Evolutionary conservation across 2,888 invertebrate species (phyloP).

Genomic region (Brachynemurus nebulosus): DNA sequence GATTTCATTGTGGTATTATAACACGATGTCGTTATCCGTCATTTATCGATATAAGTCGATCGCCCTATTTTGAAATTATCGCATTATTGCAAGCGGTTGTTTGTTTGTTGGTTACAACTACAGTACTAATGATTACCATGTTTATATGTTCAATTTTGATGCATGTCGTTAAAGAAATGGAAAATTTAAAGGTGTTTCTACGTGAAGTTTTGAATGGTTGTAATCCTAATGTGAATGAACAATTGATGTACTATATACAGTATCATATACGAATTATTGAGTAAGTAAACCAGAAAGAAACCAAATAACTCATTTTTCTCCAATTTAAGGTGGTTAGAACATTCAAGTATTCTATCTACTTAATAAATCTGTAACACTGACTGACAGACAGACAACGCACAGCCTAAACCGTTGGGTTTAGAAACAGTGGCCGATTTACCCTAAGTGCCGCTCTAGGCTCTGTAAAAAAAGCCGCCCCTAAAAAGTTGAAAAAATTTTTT

Average conservation of each 20-base stretch:
- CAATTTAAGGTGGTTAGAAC: no score
- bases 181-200: conserved; percentile 1
- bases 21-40: background rate
- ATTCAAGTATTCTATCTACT: no score
- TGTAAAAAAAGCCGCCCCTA: no score
- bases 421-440: no score
- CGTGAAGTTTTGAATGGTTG: background rate
- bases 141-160: conserved; percentile 1
- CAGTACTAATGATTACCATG: conserved; percentile 2
- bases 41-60: background rate
- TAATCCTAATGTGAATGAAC: background rate
- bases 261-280: conserved; percentile 1
- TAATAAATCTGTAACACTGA: no score
- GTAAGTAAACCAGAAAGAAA: background rate
- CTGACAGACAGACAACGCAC: no score
- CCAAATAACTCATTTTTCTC: background rate
- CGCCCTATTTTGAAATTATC: background rate
- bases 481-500: no score
- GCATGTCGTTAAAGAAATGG: conserved; percentile 2
- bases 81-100: background rate
- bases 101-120: background rate
- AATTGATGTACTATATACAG: background rate
- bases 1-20: conserved; percentile 2
- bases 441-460: no score
- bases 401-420: no score